Base-by-base conservation (phyloP, 1,140 invertebrate species). In the Polypedilum pembai region DNA sequence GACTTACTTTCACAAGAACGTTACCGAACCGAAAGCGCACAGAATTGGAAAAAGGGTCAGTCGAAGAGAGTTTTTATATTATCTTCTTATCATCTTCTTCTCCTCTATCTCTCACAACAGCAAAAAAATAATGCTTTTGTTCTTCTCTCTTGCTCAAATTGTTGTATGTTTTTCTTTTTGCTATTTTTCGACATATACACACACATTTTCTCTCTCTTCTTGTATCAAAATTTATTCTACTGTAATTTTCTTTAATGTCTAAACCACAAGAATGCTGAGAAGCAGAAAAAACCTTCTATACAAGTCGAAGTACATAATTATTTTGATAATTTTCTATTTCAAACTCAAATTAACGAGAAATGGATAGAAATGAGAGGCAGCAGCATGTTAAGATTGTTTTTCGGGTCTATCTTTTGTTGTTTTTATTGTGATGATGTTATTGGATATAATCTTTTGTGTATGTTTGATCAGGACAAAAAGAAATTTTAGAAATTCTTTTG, bases 271-370 rank as follows among this genome's bases (percentile, higher is more conserved):
- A 56, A 56, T 56, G 12, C n/a, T 56, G 24, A 33, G 24, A 5
- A 33, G 24, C 24, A 33, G 5, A 33, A 33, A 33, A 33, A 33
- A 33, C 24, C 2, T 56, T 56, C 15, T 15, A n/a, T 15, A 56
- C 45, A 1, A n/a, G 45, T 56, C 45, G n/a, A 56, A 56, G 45
- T 56, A 56, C 45, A 56, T 56, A 56, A 56, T 56, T 56, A 56
- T 56, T 56, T 56, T 56, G 45, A 56, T 56, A 56, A 56, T 56
- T 56, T 56, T 56, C 45, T n/a, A 56, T 56, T 56, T 56, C 45
- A 56, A 56, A 56, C 45, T 56, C 45, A 56, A 56, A 56, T 56
- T 56, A 56, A 56, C 45, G 45, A 56, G 12, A 56, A 56, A 56
- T 56, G 45, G 45, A 56, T 56, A n/a, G 45, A 56, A n/a, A 56